Base-by-base conservation (phyloP, 2,113 vertebrate species). In the Nibea albiflora region DNA sequence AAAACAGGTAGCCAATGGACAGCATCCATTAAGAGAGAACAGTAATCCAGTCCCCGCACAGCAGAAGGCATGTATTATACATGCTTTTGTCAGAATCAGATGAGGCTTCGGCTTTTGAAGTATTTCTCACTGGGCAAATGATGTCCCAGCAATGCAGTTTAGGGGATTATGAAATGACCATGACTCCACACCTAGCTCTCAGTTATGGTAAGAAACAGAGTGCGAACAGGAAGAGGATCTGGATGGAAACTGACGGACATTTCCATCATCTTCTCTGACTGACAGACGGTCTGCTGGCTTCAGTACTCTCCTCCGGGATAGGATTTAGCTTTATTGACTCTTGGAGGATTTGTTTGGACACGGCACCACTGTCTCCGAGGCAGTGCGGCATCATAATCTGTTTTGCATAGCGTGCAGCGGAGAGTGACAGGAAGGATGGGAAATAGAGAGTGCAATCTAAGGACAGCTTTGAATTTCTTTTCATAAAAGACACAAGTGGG, bases 341-440 rank as follows among this genome's bases (percentile, higher is more conserved):
- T 69, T 60, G 50, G 15, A 73, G 76, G 68, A 88, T 83, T 77
- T 83, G 69, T 74, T 69, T 83, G 80, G 84, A 86, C 73, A 50
- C 11, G 22, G 47, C 68, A 31, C 72, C 79, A 73, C 68, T 62
- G 75, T 84, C 88, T 86, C 58, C 3, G 17, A 84, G 71, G 81
- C 78, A 65, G 53, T 8, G 49, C 72, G 70, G 81, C 78, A 60
- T 76, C 82, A 54, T 85, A 87, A 87, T 89, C 85, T 85, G 82
- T 71, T 83, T 85, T 81, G 74, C 81, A 80, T 76, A 26, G 54
- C 22, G 9, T 17, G 63, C 60, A 65, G 77, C 60, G 78, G 31
- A 76, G 63, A 84, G 63, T 77, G 81, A 77, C 56, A 61, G 73
- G 22, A 49, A 65, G 64, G 42, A 56, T 39, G 58, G 15, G 53